Base-by-base conservation (phyloP, 2,113 vertebrate genomes). In the Paralichthys olivaceus region DNA sequence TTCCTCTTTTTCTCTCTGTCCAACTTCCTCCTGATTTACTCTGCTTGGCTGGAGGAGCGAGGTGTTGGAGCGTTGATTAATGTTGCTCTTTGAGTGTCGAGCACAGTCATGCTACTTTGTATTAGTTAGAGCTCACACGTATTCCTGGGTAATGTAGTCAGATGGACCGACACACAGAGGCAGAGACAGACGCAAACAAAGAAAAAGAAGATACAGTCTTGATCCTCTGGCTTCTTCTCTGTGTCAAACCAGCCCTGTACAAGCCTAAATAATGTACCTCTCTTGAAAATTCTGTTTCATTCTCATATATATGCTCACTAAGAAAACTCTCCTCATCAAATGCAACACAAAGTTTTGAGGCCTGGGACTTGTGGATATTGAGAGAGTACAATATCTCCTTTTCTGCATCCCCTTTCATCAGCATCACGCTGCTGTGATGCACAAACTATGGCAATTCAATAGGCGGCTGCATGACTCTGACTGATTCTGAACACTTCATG, bases 11-110 rank as follows among this genome's bases (percentile, higher is more conserved):
- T 77, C 78, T 91, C 84, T 83, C 77, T 61, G 82, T 75, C 80
- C 79, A 90, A 90, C 90, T 85, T 74, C 72, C 58, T 74, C 72
- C 84, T 87, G 88, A 85, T 90, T 92, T 89, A 91, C 85, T 89
- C 56, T 83, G 85, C 81, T 81, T 70, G 75, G 82, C 69, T 77
- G 84, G 72, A 78, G 81, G 83, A 77, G 61, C 25, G 62, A 80
- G 81, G 80, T 77, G 81, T 77, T 72, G 79, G 63, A 74, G 85
- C 32, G n/a, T 80, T 89, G 91, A 92, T 94, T 91, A 87, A 90
- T 89, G 85, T 76, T 78, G 77, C 82, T 80, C 84, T 84, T 80
- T 85, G 70, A 86, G 57, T 64, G 72, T 77, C 25, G 75, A 79
- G 81, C 82, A 57, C 77, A 65, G 74, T 60, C 84, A 69, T 66